Percentiles rank a stretch among this genome's conserved stretches.
Evolutionary conservation across 2,888 invertebrate genomes (phyloP).

Genomic region (Danaus chrysippus): DNA sequence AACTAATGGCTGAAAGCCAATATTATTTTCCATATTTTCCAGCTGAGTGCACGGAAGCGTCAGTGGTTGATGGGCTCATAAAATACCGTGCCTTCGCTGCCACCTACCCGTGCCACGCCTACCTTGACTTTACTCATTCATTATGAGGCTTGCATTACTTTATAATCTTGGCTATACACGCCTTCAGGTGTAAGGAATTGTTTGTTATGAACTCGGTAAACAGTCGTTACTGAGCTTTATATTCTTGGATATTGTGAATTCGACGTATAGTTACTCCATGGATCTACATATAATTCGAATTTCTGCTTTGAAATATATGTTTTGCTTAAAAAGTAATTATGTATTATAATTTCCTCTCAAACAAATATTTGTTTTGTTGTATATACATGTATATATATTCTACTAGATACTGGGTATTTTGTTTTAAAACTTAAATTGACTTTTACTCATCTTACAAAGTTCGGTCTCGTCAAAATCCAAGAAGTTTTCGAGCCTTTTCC

Average conservation of each 20-base stretch:
- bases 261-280: too few species aligned
- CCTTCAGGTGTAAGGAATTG: slow-evolving; percentile 29
- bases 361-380: too few species aligned
- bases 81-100: slow-evolving; percentile 39
- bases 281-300: too few species aligned
- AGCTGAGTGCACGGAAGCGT: slow-evolving; percentile 52
- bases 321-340: too few species aligned
- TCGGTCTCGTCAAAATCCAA: slow-evolving; percentile 3
- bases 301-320: too few species aligned
- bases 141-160: slow-evolving; percentile 36
- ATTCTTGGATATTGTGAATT: too few species aligned
- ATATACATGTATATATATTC: neutral
- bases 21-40: slow-evolving; percentile 27
- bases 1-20: slow-evolving; percentile 31
- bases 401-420: slow-evolving; percentile 3
- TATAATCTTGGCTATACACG: slow-evolving; percentile 35
- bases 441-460: slow-evolving; percentile 3
- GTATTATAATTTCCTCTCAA: too few species aligned
- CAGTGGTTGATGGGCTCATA: slow-evolving; percentile 58
- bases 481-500: slow-evolving; percentile 16
- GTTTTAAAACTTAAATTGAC: slow-evolving; percentile 2
- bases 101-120: too few species aligned
- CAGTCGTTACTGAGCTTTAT: neutral
- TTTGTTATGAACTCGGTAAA: slow-evolving; percentile 25
- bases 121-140: slow-evolving; percentile 33